Percentiles rank a stretch among this genome's conserved stretches.
Evolutionary conservation across 2,113 vertebrate genomes (phyloP).

Genomic region (Myiopsitta monachus): DNA sequence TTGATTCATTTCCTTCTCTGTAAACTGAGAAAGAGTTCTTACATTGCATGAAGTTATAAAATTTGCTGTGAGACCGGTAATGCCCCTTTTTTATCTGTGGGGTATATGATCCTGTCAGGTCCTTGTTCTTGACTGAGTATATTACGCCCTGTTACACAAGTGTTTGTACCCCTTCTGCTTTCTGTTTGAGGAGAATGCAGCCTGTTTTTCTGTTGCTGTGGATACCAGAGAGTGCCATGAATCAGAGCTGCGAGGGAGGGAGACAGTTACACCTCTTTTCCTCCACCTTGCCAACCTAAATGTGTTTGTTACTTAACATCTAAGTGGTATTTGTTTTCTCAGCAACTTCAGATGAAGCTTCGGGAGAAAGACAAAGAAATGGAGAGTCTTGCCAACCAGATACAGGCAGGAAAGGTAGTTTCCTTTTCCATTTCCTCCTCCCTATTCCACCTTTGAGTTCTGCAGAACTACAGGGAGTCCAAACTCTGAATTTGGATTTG

Average conservation of each 20-base stretch:
- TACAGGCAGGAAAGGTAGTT: slow-evolving; percentile 87
- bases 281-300: background rate
- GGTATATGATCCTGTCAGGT: background rate
- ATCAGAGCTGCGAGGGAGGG: background rate
- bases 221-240: background rate
- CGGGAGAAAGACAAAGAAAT: slow-evolving; percentile 85
- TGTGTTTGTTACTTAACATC: background rate
- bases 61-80: background rate
- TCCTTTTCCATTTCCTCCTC: background rate
- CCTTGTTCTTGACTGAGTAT: background rate
- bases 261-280: background rate
- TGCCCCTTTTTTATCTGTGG: background rate
- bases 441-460: background rate
- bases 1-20: background rate
- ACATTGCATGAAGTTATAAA: background rate
- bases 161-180: background rate
- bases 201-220: background rate
- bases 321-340: background rate
- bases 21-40: background rate
- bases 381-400: slow-evolving; percentile 71
- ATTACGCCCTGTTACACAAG: background rate
- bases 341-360: slow-evolving; percentile 84
- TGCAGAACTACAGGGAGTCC: background rate
- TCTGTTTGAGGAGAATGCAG: background rate
- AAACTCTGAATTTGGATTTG: background rate